A percentile compares a stretch with the other conserved stretches of the same genome.
These are phyloP conservation scores for Chelonus insularis DNA, from an alignment of 1,140 invertebrate species.

Conservation along the genomic window DNA sequence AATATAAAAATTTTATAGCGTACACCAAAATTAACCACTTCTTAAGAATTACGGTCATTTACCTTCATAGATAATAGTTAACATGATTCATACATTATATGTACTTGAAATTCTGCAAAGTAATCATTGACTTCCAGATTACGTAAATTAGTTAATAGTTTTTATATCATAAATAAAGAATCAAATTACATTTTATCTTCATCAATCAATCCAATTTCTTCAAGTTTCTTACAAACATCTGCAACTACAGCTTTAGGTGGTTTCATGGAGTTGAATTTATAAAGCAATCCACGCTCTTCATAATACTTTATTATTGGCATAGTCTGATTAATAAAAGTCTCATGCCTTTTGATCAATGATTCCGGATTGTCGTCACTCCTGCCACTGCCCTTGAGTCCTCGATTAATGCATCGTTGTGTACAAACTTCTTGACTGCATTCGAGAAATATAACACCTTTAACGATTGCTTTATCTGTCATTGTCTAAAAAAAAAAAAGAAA, in stretches of 20 bases:
- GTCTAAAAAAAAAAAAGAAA: conserved; percentile 51
- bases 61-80: no score
- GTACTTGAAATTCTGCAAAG: no score
- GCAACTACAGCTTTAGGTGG: conserved; percentile 72
- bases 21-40: no score
- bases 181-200: no score
- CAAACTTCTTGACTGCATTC: conserved; percentile 87
- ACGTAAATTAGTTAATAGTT: no score
- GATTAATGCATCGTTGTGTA: conserved; percentile 78
- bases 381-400: conserved; percentile 87
- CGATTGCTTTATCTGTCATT: conserved; percentile 82
- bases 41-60: no score
- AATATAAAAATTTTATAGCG: no score
- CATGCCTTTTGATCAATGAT: conserved; percentile 86
- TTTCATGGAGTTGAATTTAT: conserved; percentile 74
- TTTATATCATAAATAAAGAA: no score
- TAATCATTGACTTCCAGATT: no score
- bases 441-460: conserved; percentile 92
- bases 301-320: conserved; percentile 94
- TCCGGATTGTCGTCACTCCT: conserved; percentile 94
- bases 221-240: conserved; percentile 60
- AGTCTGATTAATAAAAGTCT: conserved; percentile 88
- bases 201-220: conserved; percentile 51
- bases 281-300: conserved; percentile 72
- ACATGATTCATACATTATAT: no score